Base-by-base conservation (phyloP, 1,140 invertebrate genomes). In the Latrodectus geometricus region DNA sequence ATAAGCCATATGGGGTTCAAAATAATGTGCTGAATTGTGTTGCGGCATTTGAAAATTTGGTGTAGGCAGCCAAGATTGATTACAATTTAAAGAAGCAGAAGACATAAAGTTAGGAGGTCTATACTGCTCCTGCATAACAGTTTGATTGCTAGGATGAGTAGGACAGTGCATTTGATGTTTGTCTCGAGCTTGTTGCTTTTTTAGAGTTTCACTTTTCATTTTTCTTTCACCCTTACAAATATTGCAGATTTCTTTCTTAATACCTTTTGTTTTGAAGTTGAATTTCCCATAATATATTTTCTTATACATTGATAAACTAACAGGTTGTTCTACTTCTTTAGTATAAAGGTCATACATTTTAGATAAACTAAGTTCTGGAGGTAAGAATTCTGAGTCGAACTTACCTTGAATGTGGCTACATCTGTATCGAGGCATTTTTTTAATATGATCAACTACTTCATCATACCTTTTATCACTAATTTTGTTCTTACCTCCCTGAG, bases 21-120 rank as follows among this genome's bases (percentile, higher is more conserved):
- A 86, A 78, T 86, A 86, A 72, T 86, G 74, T 23, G 83, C n/a
- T 23, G 74, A 66, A 72, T 86, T 86, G 15, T 86, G 83, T 49
- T 86, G 83, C 8, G 83, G 23, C 83, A 86, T 86, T 78, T 86
- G 83, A 86, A 86, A 86, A 86, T 86, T 86, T 35, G 83, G 83
- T 11, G 83, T 49, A 21, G 83, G 66, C 17, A 86, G 61, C 83
- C 83, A 86, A 9, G 83, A 70, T 14, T 86, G 83, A 72, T 86
- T 86, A 72, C 83, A 86, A 70, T 86, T 86, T 5, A 86, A 70
- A n/a, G 83, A 50, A 20, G 83, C 50, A 20, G 83, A 49, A 4
- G 74, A 20, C 21, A 86, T 77, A 72, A 86, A 86, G 49, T 78
- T 83, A 50, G 70, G 54, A 9, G 82, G 61, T 52, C 83, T 68